Percentiles rank a stretch among this genome's conserved stretches.
phyloP scores from a whole-genome alignment of 2,113 vertebrate species.

The Todiramphus saurophagus region DNA sequence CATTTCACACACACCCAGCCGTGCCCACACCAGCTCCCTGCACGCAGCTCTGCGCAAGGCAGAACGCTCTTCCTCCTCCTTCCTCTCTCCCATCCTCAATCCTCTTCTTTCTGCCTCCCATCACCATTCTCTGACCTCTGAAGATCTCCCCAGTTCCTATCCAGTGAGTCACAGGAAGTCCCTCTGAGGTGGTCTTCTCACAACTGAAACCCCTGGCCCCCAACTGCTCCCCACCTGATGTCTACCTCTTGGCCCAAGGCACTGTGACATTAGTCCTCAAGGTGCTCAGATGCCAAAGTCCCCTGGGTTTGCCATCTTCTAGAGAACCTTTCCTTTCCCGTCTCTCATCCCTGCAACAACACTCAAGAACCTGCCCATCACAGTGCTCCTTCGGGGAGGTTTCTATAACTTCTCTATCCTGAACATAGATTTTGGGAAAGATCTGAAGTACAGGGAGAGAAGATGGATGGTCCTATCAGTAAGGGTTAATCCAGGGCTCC shows the following conservation, averaged over 20 bases:
- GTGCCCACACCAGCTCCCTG: background rate
- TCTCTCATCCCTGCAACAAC: background rate
- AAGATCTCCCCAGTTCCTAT: background rate
- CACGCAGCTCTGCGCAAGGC: background rate
- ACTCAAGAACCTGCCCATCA: background rate
- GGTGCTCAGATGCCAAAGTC: background rate
- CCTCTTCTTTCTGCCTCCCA: background rate
- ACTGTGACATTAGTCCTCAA: background rate
- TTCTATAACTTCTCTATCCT: background rate
- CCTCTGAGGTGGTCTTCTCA: background rate
- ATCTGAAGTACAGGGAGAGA: background rate
- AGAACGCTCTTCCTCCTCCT: background rate
- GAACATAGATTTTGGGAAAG: background rate
- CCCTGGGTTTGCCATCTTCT: background rate
- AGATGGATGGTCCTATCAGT: background rate
- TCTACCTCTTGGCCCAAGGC: fast-evolving
- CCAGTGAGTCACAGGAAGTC: background rate
- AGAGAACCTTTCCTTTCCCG: background rate
- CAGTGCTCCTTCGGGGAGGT: fast-evolving
- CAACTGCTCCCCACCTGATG: background rate
- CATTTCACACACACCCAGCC: background rate
- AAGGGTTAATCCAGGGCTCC: background rate
- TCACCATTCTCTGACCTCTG: background rate
- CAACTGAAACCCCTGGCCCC: background rate
- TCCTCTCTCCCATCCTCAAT: background rate